Base-by-base conservation (phyloP, 2,888 invertebrate genomes). In the Acronicta aceris region DNA sequence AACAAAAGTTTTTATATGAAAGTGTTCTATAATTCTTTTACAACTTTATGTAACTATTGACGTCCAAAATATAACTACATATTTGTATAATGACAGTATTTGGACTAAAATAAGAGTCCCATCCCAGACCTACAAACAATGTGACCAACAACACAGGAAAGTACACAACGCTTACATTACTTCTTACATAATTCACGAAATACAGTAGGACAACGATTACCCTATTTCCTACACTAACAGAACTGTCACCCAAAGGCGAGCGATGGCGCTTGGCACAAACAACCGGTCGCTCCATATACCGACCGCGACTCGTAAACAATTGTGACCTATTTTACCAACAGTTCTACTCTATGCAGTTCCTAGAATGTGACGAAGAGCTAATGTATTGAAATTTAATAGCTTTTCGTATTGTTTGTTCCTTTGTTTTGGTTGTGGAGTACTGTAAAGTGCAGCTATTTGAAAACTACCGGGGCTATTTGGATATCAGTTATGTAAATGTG, bases 241-340 rank as follows among this genome's bases (percentile, higher is more conserved):
- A 54, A 25, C 45, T 58, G 65, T 60, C 71, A 65, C 47, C 46
- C 65, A 56, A 56, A 71, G 40, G 33, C 4, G 12, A 38, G 8
- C 30, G 30, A 38, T 46, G 54, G 57, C 30, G 55, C 33, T 65
- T 61, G 74, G 65, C 63, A 65, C 52, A 63, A 71, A 74, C 66
- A 65, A 56, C 64, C 36, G 17, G 10, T 13, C 36, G 16, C 17
- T 17, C 50, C 17, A 61, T 63, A 60, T 40, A 27, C 47, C 1
- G 15, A 27, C 38, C 38, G 33, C 36, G 36, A 54, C n/a, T 30
- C 43, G 51, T 68, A 75, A 75, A 75, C 75, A 72, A 62, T 59
- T 17, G 57, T 59, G 75, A 66, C 75, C 74, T 64, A 74, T 60
- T 62, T 74, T 4, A 10, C 45, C 13, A 46, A 56, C 52, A 60